Base-by-base conservation (phyloP, 2,888 invertebrate species). In the Ichneumon xanthorius region DNA sequence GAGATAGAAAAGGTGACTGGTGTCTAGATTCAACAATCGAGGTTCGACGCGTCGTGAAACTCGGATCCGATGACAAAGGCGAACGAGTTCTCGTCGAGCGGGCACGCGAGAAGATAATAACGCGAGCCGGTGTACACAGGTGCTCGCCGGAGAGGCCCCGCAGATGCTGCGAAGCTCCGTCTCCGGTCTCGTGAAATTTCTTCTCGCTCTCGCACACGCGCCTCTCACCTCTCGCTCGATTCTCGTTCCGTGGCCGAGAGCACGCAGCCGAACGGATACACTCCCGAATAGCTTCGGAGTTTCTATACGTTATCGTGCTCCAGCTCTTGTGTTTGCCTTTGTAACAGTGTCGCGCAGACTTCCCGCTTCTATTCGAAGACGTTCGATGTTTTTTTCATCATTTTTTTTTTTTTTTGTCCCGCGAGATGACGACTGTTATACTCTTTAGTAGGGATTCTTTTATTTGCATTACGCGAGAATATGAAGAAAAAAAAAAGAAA, bases 101-200 rank as follows among this genome's bases (percentile, higher is more conserved):
- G 89, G 79, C 90, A 90, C 88, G 85, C 86, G 86, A 88, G 89
- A 89, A 90, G 92, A 92, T 92, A 92, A 92, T 91, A 84, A 76
- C 61, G 79, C 78, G 77, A 85, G 88, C 90, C 88, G 90, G 93
- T 93, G 92, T 93, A 93, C 93, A 93, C 93, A 93, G 93, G 93
- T 93, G 93, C 91, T 89, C 82, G 88, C 85, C 88, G 88, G 86
- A 88, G 88, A 84, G 89, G 88, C 87, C 78, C 80, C 91, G 92
- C 93, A 93, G 93, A 93, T 93, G 93, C 93, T 93, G 93, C 88
- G 90, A 87, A 87, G 82, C 81, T 67, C 80, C 82, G 45, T 75
- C 68, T 75, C 77, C 53, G 30, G 40, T 65, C 70, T 80, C 65
- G 71, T 70, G 63, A 63, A 50, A 67, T 67, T 40, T 40, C 65